phyloP scores from a whole-genome alignment of 2,113 vertebrate species.

The Xenus cinereus region DNA sequence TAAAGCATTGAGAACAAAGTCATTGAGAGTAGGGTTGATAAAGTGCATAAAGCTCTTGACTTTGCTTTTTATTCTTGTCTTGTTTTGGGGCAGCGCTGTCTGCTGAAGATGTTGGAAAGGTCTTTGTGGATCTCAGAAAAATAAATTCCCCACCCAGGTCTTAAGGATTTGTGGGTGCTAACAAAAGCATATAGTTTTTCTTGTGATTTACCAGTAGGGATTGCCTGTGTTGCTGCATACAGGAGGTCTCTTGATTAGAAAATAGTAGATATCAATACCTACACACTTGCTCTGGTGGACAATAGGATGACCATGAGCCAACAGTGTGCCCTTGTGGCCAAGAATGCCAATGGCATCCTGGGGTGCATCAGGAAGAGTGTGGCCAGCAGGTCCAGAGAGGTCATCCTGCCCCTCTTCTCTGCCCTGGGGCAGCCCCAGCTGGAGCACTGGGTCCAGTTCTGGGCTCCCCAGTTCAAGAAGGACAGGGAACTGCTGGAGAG shows the following conservation, averaged over 20 bases:
- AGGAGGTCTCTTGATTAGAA: background rate
- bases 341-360: too few species aligned
- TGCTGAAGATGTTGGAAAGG: background rate
- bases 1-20: background rate
- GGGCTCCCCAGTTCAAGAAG: too few species aligned
- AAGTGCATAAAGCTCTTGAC: background rate
- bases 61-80: background rate
- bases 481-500: too few species aligned
- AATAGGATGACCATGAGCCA: too few species aligned
- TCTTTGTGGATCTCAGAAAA: background rate
- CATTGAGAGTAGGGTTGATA: background rate
- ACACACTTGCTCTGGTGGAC: background rate
- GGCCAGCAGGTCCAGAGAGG: too few species aligned
- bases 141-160: background rate
- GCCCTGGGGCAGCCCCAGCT: too few species aligned
- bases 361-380: too few species aligned
- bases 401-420: too few species aligned
- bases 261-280: background rate
- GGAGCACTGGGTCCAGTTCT: too few species aligned
- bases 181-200: background rate
- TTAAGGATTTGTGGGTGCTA: background rate
- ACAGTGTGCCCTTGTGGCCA: too few species aligned
- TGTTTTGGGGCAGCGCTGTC: background rate
- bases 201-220: background rate
- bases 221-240: background rate